Conservation (phyloP, 2,113 vertebrate species). For the Chionomys nivalis region DNA sequence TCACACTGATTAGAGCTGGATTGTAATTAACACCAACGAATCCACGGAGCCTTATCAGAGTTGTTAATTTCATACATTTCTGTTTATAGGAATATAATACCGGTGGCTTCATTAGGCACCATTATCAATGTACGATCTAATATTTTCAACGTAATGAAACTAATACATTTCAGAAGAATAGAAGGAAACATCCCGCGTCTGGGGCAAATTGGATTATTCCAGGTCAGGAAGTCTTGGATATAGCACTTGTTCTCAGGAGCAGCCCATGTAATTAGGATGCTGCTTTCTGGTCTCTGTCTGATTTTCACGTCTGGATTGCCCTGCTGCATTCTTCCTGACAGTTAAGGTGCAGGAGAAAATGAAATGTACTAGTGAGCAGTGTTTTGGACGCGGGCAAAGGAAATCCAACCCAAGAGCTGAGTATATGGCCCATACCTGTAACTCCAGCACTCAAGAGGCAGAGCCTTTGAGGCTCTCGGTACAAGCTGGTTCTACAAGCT, state of each 20-base stretch:
- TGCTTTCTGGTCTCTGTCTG: not conserved
- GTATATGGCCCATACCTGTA: not conserved
- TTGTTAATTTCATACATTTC: conserved; percentile 76
- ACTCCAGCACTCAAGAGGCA: not conserved
- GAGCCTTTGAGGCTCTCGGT: not conserved
- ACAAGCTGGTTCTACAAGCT: not conserved
- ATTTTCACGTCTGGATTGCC: not conserved
- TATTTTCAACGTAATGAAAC: conserved; percentile 82
- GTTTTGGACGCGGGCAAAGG: not conserved
- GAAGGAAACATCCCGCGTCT: conserved; percentile 38
- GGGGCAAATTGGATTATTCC: not conserved
- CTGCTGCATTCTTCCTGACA: not conserved
- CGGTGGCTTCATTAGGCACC: conserved; percentile 79
- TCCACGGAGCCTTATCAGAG: conserved; percentile 64
- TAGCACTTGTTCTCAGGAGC: not conserved
- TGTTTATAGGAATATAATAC: conserved; percentile 77
- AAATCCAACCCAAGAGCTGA: not conserved
- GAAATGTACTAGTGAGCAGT: not conserved
- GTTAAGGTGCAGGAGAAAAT: not conserved
- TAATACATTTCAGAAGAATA: conserved; percentile 71
- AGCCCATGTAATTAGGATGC: not conserved
- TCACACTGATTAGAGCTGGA: conserved; percentile 34
- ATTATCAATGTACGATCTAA: conserved; percentile 82
- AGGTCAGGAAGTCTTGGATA: not conserved
- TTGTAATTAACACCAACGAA: conserved; percentile 65